phyloP scores from a whole-genome alignment of 2,113 vertebrate genomes.

The Piprites chloris region DNA sequence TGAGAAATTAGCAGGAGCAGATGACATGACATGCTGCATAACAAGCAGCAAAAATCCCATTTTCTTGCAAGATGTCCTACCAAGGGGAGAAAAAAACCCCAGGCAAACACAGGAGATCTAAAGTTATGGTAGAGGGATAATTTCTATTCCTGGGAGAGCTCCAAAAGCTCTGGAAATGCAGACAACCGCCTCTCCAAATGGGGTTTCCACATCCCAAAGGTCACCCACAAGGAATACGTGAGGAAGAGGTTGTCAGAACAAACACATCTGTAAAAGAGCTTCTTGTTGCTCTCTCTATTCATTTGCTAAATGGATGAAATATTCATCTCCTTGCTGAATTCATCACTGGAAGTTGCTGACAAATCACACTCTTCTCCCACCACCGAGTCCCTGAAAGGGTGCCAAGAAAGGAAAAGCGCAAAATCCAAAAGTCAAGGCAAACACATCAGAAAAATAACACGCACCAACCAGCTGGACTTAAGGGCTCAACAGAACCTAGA shows the following conservation, averaged over 20 bases:
- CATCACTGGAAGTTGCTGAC: slow-evolving; percentile 27
- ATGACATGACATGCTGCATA: slow-evolving; percentile 31
- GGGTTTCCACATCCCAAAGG: neutral
- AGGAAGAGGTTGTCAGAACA: slow-evolving; percentile 13
- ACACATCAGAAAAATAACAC: neutral
- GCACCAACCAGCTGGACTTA: neutral
- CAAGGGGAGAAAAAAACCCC: neutral
- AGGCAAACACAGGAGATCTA: neutral
- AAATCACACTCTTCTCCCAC: slow-evolving; percentile 3
- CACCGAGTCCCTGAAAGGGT: neutral
- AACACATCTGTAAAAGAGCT: neutral
- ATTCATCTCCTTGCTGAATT: slow-evolving; percentile 7
- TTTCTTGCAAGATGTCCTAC: slow-evolving; percentile 42
- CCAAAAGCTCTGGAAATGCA: slow-evolving; percentile 20
- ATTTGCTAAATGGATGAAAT: slow-evolving; percentile 18
- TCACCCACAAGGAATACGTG: neutral
- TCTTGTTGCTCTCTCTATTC: slow-evolving; percentile 5
- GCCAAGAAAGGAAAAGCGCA: neutral
- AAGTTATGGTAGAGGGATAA: neutral
- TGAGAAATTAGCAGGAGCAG: slow-evolving; percentile 57
- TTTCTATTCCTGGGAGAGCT: slow-evolving; percentile 21
- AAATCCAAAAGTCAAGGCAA: neutral
- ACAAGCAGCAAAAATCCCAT: neutral
- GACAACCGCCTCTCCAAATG: neutral
- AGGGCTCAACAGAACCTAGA: neutral